phyloP scores from a whole-genome alignment of 2,113 vertebrate species.

The Oostethus manadensis region DNA sequence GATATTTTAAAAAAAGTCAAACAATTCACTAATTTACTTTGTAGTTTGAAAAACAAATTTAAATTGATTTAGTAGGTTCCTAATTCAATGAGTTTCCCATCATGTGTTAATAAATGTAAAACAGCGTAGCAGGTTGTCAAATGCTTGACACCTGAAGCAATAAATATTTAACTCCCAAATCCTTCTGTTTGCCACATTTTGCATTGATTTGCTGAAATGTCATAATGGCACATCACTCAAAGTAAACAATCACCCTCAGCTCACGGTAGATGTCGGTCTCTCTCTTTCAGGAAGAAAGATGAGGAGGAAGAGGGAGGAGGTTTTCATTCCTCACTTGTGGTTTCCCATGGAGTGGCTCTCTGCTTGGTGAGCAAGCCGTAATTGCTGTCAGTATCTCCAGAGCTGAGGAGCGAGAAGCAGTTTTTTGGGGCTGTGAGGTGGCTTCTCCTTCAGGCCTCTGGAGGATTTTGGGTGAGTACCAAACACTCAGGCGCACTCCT shows the following conservation, averaged over 20 bases:
- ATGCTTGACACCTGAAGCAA: constrained; percentile 43
- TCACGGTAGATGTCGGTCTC: constrained; percentile 59
- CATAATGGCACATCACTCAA: constrained; percentile 69
- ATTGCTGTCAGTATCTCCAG: constrained; percentile 78
- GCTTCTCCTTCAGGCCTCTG: constrained; percentile 66
- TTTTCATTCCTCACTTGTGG: constrained; percentile 56
- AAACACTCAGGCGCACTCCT: neutral
- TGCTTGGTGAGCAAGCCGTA: constrained; percentile 48
- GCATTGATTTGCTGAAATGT: constrained; percentile 67
- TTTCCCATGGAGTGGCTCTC: constrained; percentile 61
- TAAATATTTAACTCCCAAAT: neutral
- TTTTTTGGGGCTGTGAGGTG: constrained; percentile 51
- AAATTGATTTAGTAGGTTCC: no score
- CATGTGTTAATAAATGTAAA: constrained; percentile 41
- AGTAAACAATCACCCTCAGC: constrained; percentile 56
- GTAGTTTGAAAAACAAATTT: no score
- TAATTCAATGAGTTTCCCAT: no score
- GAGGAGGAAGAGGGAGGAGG: constrained; percentile 20
- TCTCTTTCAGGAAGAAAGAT: constrained; percentile 47
- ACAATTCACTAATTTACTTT: no score
- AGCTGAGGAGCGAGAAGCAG: constrained; percentile 59
- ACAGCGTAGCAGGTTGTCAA: constrained; percentile 57
- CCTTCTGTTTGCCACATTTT: constrained; percentile 45
- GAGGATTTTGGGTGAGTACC: constrained; percentile 65
- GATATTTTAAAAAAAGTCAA: no score